Evolutionary conservation across 2,888 invertebrate genomes (phyloP).

Genomic region (Norana najaformis): DNA sequence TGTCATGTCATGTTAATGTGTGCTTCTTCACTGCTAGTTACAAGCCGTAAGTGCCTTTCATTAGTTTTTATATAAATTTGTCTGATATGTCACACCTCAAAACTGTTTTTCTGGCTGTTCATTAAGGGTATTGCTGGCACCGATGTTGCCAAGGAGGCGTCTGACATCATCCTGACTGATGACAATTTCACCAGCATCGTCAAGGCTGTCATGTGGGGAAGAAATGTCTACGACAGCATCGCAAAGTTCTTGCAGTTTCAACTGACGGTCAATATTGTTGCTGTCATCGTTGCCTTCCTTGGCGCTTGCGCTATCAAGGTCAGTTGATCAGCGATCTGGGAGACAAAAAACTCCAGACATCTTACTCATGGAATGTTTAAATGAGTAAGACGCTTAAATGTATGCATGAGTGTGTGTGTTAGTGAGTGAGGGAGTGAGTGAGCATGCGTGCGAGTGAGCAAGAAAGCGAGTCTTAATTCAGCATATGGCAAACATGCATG

Average conservation of each 20-base stretch:
- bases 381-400: too few relatives aligned
- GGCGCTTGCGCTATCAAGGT: constrained; percentile 88
- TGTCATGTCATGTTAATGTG: too few relatives aligned
- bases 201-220: constrained; percentile 99
- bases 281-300: constrained; percentile 96
- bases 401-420: too few relatives aligned
- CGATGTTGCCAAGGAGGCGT: constrained; percentile 98
- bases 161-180: constrained; percentile 96
- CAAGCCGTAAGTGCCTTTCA: too few relatives aligned
- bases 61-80: too few relatives aligned
- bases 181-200: constrained; percentile 99
- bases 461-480: not conserved
- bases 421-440: not conserved
- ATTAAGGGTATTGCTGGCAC: constrained; percentile 93
- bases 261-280: constrained; percentile 96
- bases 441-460: not conserved
- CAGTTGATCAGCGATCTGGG: constrained; percentile 45
- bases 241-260: constrained; percentile 99
- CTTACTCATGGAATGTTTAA: too few relatives aligned
- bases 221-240: constrained; percentile 98
- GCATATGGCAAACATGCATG: not conserved
- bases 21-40: too few relatives aligned
- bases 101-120: not conserved
- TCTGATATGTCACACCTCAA: too few relatives aligned
- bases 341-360: not conserved